Evolutionary conservation across 2,113 vertebrate genomes (phyloP).

Genomic region (Tachuris rubrigastra): DNA sequence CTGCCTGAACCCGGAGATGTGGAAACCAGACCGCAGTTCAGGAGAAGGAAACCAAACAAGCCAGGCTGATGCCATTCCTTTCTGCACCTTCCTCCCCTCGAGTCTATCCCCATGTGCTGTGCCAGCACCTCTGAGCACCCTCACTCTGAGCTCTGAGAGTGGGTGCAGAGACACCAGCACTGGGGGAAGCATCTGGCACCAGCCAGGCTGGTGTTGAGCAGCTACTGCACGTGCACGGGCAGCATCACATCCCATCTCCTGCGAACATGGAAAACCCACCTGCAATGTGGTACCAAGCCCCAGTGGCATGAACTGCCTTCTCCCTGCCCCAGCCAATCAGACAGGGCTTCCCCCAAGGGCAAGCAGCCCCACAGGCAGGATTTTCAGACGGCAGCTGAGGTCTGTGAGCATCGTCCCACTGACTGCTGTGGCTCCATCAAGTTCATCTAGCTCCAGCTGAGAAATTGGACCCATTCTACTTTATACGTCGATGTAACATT

Average conservation of each 20-base stretch:
- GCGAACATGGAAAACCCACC: background rate
- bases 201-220: background rate
- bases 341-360: background rate
- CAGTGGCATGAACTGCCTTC: background rate
- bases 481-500: constrained; percentile 54
- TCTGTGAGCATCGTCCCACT: background rate
- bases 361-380: background rate
- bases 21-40: background rate
- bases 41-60: background rate
- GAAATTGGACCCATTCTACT: constrained; percentile 31
- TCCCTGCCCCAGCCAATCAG: background rate
- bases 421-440: constrained; percentile 25
- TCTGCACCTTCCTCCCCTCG: background rate
- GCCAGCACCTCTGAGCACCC: background rate
- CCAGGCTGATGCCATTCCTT: background rate
- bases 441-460: constrained; percentile 50
- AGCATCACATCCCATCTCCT: background rate
- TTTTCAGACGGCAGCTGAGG: constrained; percentile 16
- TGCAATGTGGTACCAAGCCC: background rate
- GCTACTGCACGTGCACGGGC: background rate
- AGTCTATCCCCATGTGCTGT: background rate
- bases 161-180: rapidly evolving
- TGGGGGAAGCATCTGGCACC: background rate
- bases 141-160: background rate
- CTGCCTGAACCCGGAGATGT: background rate